A percentile compares a stretch with the other conserved stretches of the same genome.
Conservation (phyloP, 2,888 invertebrate genomes). For the Scaptomyza reducta region DNA sequence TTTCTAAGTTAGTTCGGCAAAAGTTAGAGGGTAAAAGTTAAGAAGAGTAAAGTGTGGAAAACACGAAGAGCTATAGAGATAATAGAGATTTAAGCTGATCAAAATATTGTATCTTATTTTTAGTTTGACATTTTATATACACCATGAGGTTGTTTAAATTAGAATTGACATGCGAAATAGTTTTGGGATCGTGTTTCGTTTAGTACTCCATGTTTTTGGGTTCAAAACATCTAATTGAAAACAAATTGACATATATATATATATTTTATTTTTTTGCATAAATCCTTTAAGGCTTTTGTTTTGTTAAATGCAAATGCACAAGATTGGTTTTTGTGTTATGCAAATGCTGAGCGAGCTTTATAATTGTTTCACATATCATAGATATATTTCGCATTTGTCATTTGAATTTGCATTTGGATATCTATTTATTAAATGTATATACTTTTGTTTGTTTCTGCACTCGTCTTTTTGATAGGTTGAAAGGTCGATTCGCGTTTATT, state of each 20-base stretch:
- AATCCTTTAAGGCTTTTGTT: conserved; percentile 34
- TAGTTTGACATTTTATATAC: conserved; percentile 51
- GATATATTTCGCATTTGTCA: conserved; percentile 47
- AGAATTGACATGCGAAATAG: conserved; percentile 65
- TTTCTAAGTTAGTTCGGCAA: conserved; percentile 33
- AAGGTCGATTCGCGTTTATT: conserved; percentile 36
- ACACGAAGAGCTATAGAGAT: not conserved
- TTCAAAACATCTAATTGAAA: conserved; percentile 61
- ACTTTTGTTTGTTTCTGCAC: conserved; percentile 25
- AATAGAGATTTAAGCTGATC: conserved; percentile 5
- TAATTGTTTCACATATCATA: conserved; percentile 26
- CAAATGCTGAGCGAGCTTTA: conserved; percentile 23
- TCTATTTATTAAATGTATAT: conserved; percentile 27
- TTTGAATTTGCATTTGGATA: conserved; percentile 22
- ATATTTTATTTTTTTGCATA: conserved; percentile 31
- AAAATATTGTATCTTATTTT: conserved; percentile 21
- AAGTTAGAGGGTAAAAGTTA: conserved; percentile 35
- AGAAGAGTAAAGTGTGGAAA: conserved; percentile 26
- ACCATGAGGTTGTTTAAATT: conserved; percentile 36
- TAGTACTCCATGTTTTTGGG: conserved; percentile 1
- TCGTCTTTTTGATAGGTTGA: conserved; percentile 7
- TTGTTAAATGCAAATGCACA: conserved; percentile 10
- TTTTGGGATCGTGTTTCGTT: not conserved
- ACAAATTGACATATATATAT: conserved; percentile 66
- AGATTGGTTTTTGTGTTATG: conserved; percentile 15